Evolutionary conservation across 2,113 vertebrate genomes (phyloP).

Genomic region (Platysternon megacephalum): DNA sequence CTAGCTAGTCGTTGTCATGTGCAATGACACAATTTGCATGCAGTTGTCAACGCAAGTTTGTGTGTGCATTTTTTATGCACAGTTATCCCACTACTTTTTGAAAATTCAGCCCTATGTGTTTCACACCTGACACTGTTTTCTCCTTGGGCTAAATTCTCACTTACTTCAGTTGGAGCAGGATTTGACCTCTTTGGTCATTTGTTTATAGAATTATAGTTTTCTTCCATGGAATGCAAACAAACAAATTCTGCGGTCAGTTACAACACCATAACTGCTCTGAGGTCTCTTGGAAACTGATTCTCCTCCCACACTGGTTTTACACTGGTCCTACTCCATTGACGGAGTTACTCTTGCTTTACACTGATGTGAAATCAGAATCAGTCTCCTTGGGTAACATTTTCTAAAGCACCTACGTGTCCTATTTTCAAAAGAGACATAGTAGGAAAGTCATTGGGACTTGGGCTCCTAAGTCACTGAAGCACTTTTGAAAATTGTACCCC

Average conservation of each 20-base stretch:
- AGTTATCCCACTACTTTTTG: accelerated
- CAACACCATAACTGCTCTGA: too few relatives aligned
- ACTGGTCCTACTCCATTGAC: not conserved
- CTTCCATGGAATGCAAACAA: slow-evolving; percentile 71
- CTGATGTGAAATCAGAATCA: accelerated
- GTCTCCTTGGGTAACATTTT: not conserved
- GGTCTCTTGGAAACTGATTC: not conserved
- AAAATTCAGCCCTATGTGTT: not conserved
- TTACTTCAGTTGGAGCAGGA: slow-evolving; percentile 35
- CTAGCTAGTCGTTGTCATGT: not conserved
- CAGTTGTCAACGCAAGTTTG: not conserved
- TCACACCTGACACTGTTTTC: slow-evolving; percentile 6
- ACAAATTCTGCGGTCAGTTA: not conserved
- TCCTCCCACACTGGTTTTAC: slow-evolving; percentile 24
- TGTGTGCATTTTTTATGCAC: accelerated
- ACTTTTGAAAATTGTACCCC: not conserved
- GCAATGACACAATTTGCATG: not conserved
- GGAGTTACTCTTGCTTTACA: not conserved
- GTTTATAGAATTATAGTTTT: slow-evolving; percentile 60
- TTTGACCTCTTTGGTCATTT: slow-evolving; percentile 65
- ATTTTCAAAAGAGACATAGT: not conserved
- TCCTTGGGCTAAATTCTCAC: slow-evolving; percentile 39
- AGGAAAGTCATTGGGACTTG: not conserved
- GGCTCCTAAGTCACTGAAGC: not conserved
- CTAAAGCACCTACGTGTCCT: not conserved